phyloP scores from a whole-genome alignment of 2,888 invertebrate species.

The Hedya salicella region DNA sequence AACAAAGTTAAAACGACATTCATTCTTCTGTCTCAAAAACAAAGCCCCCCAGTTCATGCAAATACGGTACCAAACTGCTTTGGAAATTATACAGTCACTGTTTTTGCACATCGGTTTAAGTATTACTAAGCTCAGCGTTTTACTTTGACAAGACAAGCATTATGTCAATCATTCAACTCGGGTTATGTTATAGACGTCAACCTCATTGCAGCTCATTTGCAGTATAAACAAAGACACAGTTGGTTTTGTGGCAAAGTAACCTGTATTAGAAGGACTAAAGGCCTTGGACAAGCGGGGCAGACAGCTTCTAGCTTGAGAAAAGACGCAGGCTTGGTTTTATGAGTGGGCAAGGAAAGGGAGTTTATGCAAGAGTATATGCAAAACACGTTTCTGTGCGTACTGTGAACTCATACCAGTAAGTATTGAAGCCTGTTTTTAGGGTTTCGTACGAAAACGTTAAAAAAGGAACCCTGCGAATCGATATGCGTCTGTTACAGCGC shows the following conservation, averaged over 20 bases:
- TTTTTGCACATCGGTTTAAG: not conserved
- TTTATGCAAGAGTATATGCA: conserved; percentile 37
- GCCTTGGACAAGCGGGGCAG: not conserved
- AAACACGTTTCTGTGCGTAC: conserved; percentile 38
- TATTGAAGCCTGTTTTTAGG: not conserved
- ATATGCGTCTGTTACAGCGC: no score
- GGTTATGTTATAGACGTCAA: conserved; percentile 39
- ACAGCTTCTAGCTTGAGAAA: not conserved
- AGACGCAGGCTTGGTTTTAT: conserved; percentile 12
- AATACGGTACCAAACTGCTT: not conserved
- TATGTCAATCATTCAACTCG: conserved; percentile 33
- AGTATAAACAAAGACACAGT: not conserved
- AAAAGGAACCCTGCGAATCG: no score
- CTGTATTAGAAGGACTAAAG: conserved; percentile 13
- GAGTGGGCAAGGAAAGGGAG: conserved; percentile 17
- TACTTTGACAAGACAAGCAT: conserved; percentile 40
- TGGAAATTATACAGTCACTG: not conserved
- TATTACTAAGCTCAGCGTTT: conserved; percentile 26
- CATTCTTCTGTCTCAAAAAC: not conserved
- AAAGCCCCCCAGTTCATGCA: not conserved
- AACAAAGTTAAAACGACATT: not conserved
- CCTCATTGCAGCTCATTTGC: conserved; percentile 24
- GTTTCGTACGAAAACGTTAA: no score
- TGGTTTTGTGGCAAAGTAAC: conserved; percentile 4
- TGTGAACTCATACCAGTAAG: conserved; percentile 10